A percentile compares a stretch with the other conserved stretches of the same genome.
Evolutionary conservation across 2,888 invertebrate species (phyloP).

Genomic region (Catotricha subobsoleta): DNA sequence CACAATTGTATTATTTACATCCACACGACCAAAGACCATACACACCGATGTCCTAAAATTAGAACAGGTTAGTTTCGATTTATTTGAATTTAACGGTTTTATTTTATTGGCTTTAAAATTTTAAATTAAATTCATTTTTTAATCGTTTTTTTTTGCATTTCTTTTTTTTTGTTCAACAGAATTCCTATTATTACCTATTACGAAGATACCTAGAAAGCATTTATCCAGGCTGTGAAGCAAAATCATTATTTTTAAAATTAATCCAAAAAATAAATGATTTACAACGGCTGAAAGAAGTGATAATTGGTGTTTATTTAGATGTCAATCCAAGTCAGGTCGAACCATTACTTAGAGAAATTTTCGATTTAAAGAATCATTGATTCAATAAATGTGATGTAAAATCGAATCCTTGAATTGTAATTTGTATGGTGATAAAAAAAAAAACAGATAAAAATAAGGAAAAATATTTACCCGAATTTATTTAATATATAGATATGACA

Average conservation of each 20-base stretch:
- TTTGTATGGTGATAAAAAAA: too few relatives aligned
- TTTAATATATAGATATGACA: too few relatives aligned
- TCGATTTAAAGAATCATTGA: constrained; percentile 65
- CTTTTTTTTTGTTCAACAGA: constrained; percentile 34
- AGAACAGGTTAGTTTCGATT: constrained; percentile 45
- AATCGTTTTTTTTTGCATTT: constrained; percentile 6
- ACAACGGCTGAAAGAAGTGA: constrained; percentile 70
- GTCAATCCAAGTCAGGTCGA: constrained; percentile 84
- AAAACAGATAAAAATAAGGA: too few relatives aligned
- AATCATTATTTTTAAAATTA: constrained; percentile 68
- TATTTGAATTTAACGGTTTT: too few relatives aligned
- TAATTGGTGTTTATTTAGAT: constrained; percentile 82
- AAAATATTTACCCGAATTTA: too few relatives aligned
- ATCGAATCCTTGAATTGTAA: too few relatives aligned
- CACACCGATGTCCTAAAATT: constrained; percentile 70
- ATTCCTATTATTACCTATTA: constrained; percentile 76
- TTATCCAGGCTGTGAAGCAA: constrained; percentile 71
- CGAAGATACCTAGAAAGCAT: constrained; percentile 68
- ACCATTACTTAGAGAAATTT: constrained; percentile 85
- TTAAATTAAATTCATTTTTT: constrained; percentile 6
- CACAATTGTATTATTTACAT: constrained; percentile 79
- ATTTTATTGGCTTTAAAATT: background rate
- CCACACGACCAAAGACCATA: constrained; percentile 59
- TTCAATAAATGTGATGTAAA: too few relatives aligned
- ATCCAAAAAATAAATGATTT: constrained; percentile 85